Percentiles rank a stretch among this genome's conserved stretches.
phyloP scores from a whole-genome alignment of 2,888 invertebrate genomes.

The Xestia rhomboidea region DNA sequence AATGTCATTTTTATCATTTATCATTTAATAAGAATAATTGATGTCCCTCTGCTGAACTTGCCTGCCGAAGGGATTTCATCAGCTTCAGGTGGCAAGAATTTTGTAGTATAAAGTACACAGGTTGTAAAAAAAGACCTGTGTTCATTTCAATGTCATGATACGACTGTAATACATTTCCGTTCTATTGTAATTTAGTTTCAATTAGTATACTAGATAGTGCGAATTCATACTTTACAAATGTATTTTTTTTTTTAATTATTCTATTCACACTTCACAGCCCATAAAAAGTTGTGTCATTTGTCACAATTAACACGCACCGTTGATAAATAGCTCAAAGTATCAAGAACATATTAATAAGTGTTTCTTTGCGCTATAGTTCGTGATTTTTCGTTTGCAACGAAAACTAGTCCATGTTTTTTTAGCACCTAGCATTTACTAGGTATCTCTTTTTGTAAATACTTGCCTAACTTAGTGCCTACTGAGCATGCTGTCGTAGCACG shows the following conservation, averaged over 20 bases:
- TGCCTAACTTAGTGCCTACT: neutral
- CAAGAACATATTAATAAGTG: constrained; percentile 14
- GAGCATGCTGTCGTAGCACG: neutral
- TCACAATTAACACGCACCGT: neutral
- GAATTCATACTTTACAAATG: constrained; percentile 28
- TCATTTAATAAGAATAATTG: neutral
- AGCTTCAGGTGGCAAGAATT: neutral
- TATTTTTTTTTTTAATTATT: constrained; percentile 10
- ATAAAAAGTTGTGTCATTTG: constrained; percentile 4
- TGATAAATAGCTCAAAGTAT: constrained; percentile 13
- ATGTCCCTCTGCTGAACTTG: neutral
- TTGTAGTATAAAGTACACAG: constrained; percentile 6
- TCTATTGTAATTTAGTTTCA: constrained; percentile 52
- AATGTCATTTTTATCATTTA: too few species aligned
- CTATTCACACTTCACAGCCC: constrained; percentile 23
- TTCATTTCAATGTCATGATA: constrained; percentile 35
- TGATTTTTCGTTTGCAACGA: constrained; percentile 1
- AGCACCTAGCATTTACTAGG: neutral
- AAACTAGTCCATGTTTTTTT: neutral
- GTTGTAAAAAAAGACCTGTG: constrained; percentile 26
- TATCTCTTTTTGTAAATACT: neutral
- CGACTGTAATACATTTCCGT: constrained; percentile 43
- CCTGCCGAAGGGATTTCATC: constrained; percentile 2
- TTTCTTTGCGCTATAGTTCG: constrained; percentile 5
- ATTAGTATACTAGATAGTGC: constrained; percentile 37